These are phyloP conservation scores for Aphyosemion australe DNA, from an alignment of 2,113 vertebrate species.

Conservation along the genomic window DNA sequence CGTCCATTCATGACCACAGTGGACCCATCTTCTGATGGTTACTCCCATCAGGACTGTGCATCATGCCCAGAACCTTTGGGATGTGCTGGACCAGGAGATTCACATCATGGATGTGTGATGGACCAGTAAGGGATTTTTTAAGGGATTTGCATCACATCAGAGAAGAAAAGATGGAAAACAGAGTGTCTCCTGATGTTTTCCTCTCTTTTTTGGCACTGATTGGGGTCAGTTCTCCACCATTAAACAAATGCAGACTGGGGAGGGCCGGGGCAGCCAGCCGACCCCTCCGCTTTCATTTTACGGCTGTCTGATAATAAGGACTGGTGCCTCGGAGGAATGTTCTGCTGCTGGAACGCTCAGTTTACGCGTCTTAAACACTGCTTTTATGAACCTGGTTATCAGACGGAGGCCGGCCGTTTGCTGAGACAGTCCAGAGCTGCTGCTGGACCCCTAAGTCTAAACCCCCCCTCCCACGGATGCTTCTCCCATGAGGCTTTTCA, in stretches of 20 bases:
- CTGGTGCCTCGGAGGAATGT: slow-evolving; percentile 71
- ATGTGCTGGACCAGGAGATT: too few species aligned
- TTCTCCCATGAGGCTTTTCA: slow-evolving; percentile 34
- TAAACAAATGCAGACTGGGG: slow-evolving; percentile 51
- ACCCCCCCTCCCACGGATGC: slow-evolving; percentile 20
- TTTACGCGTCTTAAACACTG: slow-evolving; percentile 37
- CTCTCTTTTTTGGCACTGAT: slow-evolving; percentile 38
- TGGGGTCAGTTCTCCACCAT: slow-evolving; percentile 61
- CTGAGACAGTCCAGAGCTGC: slow-evolving; percentile 14
- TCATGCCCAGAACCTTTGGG: too few species aligned
- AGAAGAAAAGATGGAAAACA: neutral
- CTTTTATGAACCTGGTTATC: slow-evolving; percentile 50
- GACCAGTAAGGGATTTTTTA: neutral
- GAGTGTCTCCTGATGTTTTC: slow-evolving; percentile 27
- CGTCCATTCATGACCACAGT: too few species aligned
- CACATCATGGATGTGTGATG: too few species aligned
- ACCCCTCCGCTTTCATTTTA: slow-evolving; percentile 55
- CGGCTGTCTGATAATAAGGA: slow-evolving; percentile 66
- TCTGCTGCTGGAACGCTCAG: slow-evolving; percentile 43
- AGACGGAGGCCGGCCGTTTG: slow-evolving; percentile 24
- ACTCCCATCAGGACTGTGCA: too few species aligned
- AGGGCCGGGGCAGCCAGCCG: slow-evolving; percentile 10
- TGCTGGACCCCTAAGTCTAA: slow-evolving; percentile 27
- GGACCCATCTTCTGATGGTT: too few species aligned
- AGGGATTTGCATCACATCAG: neutral